Evolutionary conservation across 2,797 vertebrate genomes (phyloP).

Genomic region (Mormyrops attenuatus): DNA sequence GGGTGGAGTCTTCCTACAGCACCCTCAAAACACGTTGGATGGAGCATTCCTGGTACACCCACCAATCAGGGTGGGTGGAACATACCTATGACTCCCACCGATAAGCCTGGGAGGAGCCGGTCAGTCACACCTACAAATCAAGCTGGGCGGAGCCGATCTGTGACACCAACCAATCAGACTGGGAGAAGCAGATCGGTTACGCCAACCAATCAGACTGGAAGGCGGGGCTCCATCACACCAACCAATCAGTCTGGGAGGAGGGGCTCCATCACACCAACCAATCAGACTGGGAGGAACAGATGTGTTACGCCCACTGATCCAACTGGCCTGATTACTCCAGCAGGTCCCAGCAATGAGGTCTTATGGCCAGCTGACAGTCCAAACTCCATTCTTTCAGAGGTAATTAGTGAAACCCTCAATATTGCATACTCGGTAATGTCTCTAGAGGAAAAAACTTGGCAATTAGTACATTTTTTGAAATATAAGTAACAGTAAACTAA

Average conservation of each 20-base stretch:
- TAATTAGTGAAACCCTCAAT: neutral
- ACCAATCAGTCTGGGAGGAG: neutral
- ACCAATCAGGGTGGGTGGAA: neutral
- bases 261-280: neutral
- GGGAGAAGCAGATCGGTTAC: neutral
- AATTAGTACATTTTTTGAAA: neutral
- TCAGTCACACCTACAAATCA: conserved; percentile 13
- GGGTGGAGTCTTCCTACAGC: neutral
- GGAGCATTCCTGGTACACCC: neutral
- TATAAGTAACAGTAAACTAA: neutral
- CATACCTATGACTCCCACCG: neutral
- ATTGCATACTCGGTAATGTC: neutral
- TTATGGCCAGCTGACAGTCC: neutral
- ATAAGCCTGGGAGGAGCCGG: neutral
- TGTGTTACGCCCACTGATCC: neutral
- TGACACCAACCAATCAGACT: conserved; percentile 7
- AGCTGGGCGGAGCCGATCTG: neutral
- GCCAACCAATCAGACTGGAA: neutral
- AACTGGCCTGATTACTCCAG: neutral
- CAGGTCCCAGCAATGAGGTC: neutral
- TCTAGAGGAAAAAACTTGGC: neutral
- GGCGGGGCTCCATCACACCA: neutral
- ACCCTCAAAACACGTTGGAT: neutral
- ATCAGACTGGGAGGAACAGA: conserved; percentile 5
- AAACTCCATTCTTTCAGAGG: conserved; percentile 11